phyloP scores from a whole-genome alignment of 2,797 vertebrate genomes.

The Gallinago solitaria region DNA sequence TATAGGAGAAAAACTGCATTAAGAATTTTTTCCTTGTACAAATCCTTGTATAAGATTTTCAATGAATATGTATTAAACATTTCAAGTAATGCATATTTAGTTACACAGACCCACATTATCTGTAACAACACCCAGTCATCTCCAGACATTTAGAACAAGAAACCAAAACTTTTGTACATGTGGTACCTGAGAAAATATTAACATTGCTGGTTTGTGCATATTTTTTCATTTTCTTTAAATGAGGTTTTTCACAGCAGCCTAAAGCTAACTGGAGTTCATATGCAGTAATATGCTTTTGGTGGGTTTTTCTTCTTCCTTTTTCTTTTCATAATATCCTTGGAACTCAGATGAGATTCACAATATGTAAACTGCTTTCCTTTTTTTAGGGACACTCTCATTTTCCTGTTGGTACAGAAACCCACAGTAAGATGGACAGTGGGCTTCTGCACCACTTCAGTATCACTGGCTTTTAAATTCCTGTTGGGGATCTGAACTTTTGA shows the following conservation, averaged over 20 bases:
- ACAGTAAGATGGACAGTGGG: not conserved
- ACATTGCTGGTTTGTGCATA: not conserved
- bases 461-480: not conserved
- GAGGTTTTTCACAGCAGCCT: not conserved
- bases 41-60: not conserved
- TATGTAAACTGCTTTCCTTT: not conserved
- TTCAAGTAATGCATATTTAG: not conserved
- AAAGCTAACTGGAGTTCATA: not conserved
- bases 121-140: not conserved
- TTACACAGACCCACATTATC: not conserved
- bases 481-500: not conserved
- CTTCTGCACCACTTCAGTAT: not conserved
- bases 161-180: not conserved
- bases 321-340: not conserved
- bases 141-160: not conserved
- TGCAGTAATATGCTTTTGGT: not conserved
- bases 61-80: not conserved
- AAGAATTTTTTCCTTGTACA: not conserved
- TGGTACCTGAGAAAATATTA: not conserved
- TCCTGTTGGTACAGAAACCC: not conserved
- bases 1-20: not conserved
- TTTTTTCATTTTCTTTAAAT: not conserved
- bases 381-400: not conserved
- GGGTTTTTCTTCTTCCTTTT: not conserved
- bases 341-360: not conserved